These are phyloP conservation scores for Paragorgia papillata DNA, from an alignment of 92 coral and sea anemone genomes.

Conservation along the genomic window DNA sequence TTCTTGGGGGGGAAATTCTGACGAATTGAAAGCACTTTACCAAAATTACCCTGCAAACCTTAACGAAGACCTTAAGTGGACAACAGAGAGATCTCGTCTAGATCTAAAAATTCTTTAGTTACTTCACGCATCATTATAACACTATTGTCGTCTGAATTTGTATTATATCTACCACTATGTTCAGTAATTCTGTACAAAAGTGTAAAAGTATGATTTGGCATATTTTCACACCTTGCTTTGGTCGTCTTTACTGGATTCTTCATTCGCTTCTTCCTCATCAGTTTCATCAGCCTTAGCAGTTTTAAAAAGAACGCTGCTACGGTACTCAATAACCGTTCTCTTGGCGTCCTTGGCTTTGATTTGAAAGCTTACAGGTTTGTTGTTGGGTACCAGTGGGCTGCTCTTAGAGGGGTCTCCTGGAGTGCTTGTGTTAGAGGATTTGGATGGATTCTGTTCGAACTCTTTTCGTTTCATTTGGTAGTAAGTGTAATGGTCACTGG, in stretches of 20 bases:
- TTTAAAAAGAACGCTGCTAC: conserved; percentile 84
- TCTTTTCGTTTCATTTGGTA: conserved; percentile 63
- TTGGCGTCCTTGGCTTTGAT: conserved; percentile 75
- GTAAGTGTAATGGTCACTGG: conserved; percentile 87
- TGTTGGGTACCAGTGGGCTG: conserved; percentile 40
- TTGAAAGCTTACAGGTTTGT: conserved; percentile 91
- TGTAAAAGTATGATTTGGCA: no score
- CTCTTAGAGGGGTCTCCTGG: conserved; percentile 17
- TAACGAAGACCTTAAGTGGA: no score
- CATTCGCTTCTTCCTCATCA: conserved; percentile 81
- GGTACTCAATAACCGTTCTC: conserved; percentile 90
- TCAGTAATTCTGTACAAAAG: no score
- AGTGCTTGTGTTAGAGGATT: not conserved
- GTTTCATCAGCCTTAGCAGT: conserved; percentile 86
- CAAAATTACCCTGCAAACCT: no score
- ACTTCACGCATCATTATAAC: no score
- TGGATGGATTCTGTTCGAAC: conserved; percentile 23
- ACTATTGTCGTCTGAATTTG: no score
- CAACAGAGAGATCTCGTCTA: no score
- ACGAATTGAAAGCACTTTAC: no score
- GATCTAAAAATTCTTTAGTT: no score
- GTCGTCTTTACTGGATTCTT: conserved; percentile 46
- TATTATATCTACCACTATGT: no score
- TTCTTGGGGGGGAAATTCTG: no score
- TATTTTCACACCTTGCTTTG: no score